phyloP scores from a whole-genome alignment of 2,797 vertebrate genomes.

The Sebastiscus albofasciatus region DNA sequence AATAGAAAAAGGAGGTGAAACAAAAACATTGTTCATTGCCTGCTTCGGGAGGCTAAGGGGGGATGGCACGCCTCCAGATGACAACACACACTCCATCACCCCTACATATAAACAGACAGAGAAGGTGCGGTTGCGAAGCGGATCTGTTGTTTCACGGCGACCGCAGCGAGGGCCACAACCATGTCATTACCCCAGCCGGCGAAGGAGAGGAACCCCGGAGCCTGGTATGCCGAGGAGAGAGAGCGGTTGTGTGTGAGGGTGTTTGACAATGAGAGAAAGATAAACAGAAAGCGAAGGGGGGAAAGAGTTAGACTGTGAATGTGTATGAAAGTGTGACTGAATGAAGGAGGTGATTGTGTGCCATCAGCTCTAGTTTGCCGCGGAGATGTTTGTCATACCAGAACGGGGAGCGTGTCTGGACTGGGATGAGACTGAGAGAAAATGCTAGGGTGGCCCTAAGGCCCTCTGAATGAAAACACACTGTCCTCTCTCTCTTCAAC shows the following conservation, averaged over 20 bases:
- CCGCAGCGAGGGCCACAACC: conserved; percentile 47
- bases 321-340: conserved; percentile 29
- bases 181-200: conserved; percentile 64
- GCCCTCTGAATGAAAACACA: conserved; percentile 43
- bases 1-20: conserved; percentile 24
- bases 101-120: conserved; percentile 51
- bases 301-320: conserved; percentile 16
- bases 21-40: conserved; percentile 19
- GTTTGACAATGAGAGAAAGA: conserved; percentile 52
- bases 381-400: conserved; percentile 75
- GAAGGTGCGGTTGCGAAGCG: conserved; percentile 36
- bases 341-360: conserved; percentile 27
- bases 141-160: conserved; percentile 54
- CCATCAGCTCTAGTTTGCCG: conserved; percentile 35
- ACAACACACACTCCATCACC: conserved; percentile 41
- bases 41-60: conserved; percentile 4
- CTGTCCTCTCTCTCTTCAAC: conserved; percentile 2
- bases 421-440: conserved; percentile 52
- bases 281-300: conserved; percentile 41
- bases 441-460: conserved; percentile 33
- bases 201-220: conserved; percentile 40
- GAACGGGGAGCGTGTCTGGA: conserved; percentile 63
- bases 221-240: conserved; percentile 20
- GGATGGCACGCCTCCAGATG: conserved; percentile 47
- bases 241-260: conserved; percentile 31